Evolutionary conservation across 2,113 vertebrate genomes (phyloP), one percentile per base, ranked within the genome.

Genomic region (Seriola dumerili): DNA sequence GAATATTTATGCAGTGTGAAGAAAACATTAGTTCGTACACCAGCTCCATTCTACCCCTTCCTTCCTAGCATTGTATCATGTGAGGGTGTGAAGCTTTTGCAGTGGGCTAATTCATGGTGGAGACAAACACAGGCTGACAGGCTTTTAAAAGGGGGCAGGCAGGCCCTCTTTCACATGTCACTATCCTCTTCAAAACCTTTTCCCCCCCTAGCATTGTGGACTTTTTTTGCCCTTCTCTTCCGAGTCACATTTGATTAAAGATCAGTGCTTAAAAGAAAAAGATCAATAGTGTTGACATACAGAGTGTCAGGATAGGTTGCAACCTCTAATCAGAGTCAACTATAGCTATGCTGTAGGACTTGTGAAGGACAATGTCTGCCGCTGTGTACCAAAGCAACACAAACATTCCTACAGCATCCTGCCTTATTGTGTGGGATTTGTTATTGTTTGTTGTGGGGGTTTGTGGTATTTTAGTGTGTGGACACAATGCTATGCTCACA

Each of bases 1-100:
- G 88, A 84, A 91, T 93, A 93, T 93, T 92, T 94, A 89, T 93
- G 85, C 90, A 93, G 91, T 57, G 84, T 81, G 86, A 90, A 88
- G 67, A 85, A 83, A 90, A 75, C 85, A 91, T 84, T 79, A 89
- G 82, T 86, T 52, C 42, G 9, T 46, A 80, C 74, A 87, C 78
- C 84, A 82, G 57, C 73, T 63, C 79, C 58, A 86, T 81, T 81
- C 83, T 78, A 85, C 78, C 85, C 80, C 75, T 92, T 93, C 92
- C 93, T 92, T 94, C 91, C 90, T 90, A 11, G 77, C 76, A 91
- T 93, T 94, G 92, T 94, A 79, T 81, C 83, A 76, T 72, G 68
- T 74, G 79, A 92, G 91, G 93, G 91, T 76, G 88, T 85, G 84
- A 89, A 84, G 75, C 67, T 88, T 91, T 86, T 90, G 89, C 80